Base-by-base conservation (phyloP, 1,140 invertebrate species). In the Meloidogyne chitwoodi region DNA sequence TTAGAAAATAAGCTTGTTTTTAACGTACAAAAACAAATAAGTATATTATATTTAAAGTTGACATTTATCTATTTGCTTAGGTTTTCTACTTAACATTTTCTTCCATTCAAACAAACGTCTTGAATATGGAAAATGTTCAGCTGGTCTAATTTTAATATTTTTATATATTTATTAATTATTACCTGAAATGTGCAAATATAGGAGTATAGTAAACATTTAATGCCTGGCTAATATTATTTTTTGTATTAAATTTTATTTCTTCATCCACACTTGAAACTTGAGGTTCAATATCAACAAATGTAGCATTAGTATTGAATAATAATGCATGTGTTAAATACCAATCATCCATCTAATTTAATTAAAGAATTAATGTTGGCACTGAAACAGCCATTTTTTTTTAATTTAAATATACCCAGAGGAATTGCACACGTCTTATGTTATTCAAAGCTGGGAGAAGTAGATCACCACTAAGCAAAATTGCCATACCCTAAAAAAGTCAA, bases 321-420 rank as follows among this genome's bases (percentile, higher is more conserved):
- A 82, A 56, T 24, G 77, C 80, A 44, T 76, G 77, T 2, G 80
- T 82, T 2, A 79, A 56, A 34, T 81, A 81, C 80, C 80, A 81
- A 26, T 81, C 79, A 48, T 80, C 80, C 79, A 80, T 81, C 80
- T 81, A 34, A 22, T 72, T 63, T 31, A 24, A 22, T 26, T 56
- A 29, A 14, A 4, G 4, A 22, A n/a, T n/a, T n/a, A n/a, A 22
- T 26, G 41, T 56, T 5, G 10, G 8, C 10, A 16, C 5, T 12
- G 22, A 16, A 14, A 22, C 19, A 64, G 12, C 1, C 29, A 71
- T 19, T 67, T 68, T n/a, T 19, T 27, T 10, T 48, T 19, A 38
- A 38, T 31, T 1, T 0, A 8, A 6, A 63, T 31, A 62, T 22
- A 80, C 80, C 80, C 80, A 81, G 22, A 81, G 70, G 44, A 65